Evolutionary conservation across 2,888 invertebrate species (phyloP).

Genomic region (Caenorhabditis parvicauda): DNA sequence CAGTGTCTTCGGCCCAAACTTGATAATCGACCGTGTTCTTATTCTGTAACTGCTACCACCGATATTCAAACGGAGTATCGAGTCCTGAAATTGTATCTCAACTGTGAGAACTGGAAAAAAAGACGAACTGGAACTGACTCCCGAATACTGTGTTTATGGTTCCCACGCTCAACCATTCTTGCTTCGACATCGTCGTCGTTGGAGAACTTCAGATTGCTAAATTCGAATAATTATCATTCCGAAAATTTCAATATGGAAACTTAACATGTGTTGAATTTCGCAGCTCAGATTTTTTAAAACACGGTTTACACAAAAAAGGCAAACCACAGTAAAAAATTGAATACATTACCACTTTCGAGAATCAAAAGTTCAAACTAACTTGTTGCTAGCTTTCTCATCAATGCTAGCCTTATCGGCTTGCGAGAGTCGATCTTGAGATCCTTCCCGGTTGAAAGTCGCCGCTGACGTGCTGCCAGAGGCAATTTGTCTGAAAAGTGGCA

Average conservation of each 20-base stretch:
- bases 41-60: conserved; percentile 59
- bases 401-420: conserved; percentile 20
- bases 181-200: conserved; percentile 50
- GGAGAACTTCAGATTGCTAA: too few relatives aligned
- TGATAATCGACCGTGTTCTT: conserved; percentile 53
- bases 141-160: conserved; percentile 36
- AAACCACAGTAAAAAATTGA: too few relatives aligned
- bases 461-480: conserved; percentile 35
- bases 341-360: neutral
- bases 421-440: conserved; percentile 12
- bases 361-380: too few relatives aligned
- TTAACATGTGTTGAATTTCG: too few relatives aligned
- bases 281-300: too few relatives aligned
- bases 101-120: neutral
- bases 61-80: conserved; percentile 58
- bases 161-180: conserved; percentile 38
- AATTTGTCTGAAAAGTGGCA: conserved; percentile 41
- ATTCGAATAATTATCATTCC: too few relatives aligned
- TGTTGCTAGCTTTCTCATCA: conserved; percentile 22
- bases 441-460: conserved; percentile 27
- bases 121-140: conserved; percentile 16
- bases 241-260: too few relatives aligned
- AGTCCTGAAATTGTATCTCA: conserved; percentile 31
- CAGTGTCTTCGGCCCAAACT: conserved; percentile 55
- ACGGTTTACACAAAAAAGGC: too few relatives aligned